Conservation (phyloP, 2,797 vertebrate species). For the Bradypus variegatus region DNA sequence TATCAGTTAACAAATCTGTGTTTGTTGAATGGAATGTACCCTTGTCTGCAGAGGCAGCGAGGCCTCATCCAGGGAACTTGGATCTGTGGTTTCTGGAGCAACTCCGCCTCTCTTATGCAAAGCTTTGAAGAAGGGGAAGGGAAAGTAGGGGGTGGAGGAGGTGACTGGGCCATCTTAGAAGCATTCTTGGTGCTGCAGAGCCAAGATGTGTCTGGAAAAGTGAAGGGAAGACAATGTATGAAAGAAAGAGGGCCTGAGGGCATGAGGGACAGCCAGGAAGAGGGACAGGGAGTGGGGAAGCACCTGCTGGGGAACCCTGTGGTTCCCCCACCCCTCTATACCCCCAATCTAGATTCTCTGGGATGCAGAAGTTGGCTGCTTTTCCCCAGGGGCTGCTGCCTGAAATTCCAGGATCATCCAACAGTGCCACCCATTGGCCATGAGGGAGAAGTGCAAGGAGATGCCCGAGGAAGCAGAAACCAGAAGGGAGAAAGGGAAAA, state of each 20-base stretch:
- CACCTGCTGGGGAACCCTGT: neutral
- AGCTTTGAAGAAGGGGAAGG: neutral
- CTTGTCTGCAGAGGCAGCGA: neutral
- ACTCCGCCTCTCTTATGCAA: neutral
- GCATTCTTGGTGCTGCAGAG: neutral
- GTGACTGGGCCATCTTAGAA: neutral
- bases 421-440: conserved; percentile 47
- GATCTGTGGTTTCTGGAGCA: neutral
- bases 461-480: neutral
- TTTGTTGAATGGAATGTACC: neutral
- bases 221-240: neutral
- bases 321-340: neutral
- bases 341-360: neutral
- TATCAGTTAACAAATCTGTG: neutral
- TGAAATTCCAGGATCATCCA: conserved; percentile 31
- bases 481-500: neutral
- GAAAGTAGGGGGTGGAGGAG: neutral
- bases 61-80: neutral
- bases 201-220: neutral
- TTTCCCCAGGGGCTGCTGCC: neutral
- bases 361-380: neutral
- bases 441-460: neutral
- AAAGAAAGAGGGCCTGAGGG: neutral
- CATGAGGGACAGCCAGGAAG: neutral
- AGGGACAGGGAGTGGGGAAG: too few species aligned